Evolutionary conservation across 2,113 vertebrate species (phyloP).

Genomic region (Proterorhinus semilunaris): DNA sequence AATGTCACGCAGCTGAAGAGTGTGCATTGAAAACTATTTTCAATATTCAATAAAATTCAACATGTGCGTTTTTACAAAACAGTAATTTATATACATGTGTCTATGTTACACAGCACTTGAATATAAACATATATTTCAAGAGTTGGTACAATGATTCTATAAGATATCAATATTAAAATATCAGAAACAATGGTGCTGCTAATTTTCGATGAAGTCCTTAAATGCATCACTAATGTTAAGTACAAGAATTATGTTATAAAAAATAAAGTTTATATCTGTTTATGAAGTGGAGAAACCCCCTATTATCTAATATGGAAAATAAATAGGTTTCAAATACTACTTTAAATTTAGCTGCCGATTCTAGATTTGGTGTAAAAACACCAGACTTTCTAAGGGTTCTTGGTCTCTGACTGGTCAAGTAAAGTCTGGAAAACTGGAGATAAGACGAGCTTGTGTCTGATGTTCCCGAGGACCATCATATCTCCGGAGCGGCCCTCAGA

Average conservation of each 20-base stretch:
- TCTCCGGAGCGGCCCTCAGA: constrained; percentile 73
- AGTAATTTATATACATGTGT: not conserved
- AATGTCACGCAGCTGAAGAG: not conserved
- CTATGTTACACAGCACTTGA: too few species aligned
- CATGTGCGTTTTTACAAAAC: not conserved
- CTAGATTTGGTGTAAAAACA: not conserved
- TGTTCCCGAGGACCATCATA: constrained; percentile 74
- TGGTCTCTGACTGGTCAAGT: constrained; percentile 50
- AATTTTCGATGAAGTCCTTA: not conserved
- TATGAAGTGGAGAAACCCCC: not conserved
- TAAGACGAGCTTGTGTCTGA: constrained; percentile 76
- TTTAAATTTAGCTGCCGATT: not conserved
- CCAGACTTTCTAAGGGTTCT: not conserved
- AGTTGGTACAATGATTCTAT: too few species aligned
- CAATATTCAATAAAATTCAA: constrained; percentile 2
- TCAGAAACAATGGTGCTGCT: not conserved
- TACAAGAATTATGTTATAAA: not conserved
- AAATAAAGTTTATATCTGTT: not conserved
- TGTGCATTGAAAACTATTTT: not conserved
- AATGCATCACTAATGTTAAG: not conserved
- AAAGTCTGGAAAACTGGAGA: constrained; percentile 76
- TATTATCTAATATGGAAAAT: not conserved
- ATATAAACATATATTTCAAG: too few species aligned
- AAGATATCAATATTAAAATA: too few species aligned
- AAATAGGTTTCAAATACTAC: not conserved